Evolutionary conservation across 1,140 invertebrate species (phyloP).

Genomic region (Dendrolimus kikuchii): DNA sequence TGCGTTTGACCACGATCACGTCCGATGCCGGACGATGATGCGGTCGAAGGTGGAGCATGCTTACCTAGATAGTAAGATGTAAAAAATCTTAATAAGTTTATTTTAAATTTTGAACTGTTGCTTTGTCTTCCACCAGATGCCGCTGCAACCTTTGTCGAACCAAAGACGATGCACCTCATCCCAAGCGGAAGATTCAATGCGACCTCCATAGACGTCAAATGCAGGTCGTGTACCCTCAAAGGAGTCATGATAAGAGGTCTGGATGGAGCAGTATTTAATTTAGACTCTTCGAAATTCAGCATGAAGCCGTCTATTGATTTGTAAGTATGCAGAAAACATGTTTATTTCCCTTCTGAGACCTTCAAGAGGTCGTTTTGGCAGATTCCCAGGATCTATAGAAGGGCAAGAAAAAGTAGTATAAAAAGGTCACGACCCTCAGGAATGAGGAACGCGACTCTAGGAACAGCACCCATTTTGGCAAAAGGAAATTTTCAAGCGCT

Average conservation of each 20-base stretch:
- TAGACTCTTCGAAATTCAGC: conserved; percentile 29
- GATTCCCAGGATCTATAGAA: background rate
- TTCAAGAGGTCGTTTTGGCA: no score
- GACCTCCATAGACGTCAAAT: conserved; percentile 6
- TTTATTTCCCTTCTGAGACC: no score
- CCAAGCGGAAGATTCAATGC: conserved; percentile 7
- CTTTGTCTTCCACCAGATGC: conserved; percentile 1
- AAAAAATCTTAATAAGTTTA: no score
- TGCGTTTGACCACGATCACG: no score
- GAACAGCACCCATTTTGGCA: no score
- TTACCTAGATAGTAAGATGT: no score
- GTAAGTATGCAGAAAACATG: conserved; percentile 12
- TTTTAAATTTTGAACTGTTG: background rate
- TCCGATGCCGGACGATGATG: no score
- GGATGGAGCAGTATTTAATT: conserved; percentile 31
- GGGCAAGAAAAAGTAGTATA: no score
- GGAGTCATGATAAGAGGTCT: conserved; percentile 32
- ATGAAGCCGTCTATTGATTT: conserved; percentile 20
- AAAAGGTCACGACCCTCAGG: no score
- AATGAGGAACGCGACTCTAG: no score
- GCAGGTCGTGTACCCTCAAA: conserved; percentile 24
- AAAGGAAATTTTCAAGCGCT: no score
- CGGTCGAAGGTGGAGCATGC: no score
- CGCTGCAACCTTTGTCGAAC: background rate
- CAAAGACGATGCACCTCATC: background rate